A percentile compares a stretch with the other conserved stretches of the same genome.
phyloP scores from a whole-genome alignment of 92 coral and sea anemone species.

The Actinostola sp. region DNA sequence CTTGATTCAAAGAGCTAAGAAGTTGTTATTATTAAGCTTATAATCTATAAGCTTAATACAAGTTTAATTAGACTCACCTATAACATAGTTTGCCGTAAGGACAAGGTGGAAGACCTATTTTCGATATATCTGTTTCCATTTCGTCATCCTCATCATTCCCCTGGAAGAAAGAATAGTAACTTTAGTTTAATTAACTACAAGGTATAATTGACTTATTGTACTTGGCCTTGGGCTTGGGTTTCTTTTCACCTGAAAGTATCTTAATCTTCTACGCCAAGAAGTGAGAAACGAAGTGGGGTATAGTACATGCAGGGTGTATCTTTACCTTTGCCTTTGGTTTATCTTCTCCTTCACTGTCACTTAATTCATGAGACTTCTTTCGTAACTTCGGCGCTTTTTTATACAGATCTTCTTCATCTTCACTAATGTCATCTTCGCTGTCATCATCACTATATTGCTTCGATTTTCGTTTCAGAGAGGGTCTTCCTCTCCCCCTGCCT shows the following conservation, averaged over 20 bases:
- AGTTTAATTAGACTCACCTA: no score
- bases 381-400: conserved; percentile 19
- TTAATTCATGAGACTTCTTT: conserved; percentile 48
- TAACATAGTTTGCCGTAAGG: conserved; percentile 87
- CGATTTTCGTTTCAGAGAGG: conserved; percentile 29
- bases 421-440: conserved; percentile 52
- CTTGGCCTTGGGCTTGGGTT: no score
- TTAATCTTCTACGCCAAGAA: background rate
- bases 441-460: conserved; percentile 43
- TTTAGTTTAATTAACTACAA: conserved; percentile 1
- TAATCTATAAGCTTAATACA: no score
- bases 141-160: conserved; percentile 18
- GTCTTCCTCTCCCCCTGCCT: conserved; percentile 33
- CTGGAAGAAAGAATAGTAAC: background rate
- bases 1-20: no score
- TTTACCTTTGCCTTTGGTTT: conserved; percentile 17
- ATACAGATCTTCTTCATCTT: conserved; percentile 2
- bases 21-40: no score
- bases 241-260: no score
- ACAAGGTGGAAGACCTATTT: conserved; percentile 63
- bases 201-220: no score
- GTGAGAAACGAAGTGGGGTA: background rate
- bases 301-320: background rate
- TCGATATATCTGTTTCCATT: background rate
- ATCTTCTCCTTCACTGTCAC: conserved; percentile 55